A percentile compares a stretch with the other conserved stretches of the same genome.
Evolutionary conservation across 2,888 invertebrate species (phyloP).

Genomic region (Rhimphoctona megacephalus): DNA sequence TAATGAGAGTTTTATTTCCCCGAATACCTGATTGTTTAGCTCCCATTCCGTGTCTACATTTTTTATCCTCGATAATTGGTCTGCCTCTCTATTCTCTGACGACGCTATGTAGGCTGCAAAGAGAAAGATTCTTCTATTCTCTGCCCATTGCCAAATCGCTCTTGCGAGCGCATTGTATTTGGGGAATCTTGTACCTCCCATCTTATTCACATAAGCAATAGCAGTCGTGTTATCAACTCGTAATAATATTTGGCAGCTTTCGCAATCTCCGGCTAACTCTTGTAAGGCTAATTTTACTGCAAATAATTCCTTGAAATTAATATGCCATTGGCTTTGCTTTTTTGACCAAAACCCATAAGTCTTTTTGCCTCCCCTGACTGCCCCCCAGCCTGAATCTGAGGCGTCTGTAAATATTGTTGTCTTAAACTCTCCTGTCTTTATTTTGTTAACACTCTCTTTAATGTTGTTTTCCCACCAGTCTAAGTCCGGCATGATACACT

Average conservation of each 20-base stretch:
- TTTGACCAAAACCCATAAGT: slow-evolving; percentile 47
- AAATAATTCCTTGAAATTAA: slow-evolving; percentile 51
- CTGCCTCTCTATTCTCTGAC: slow-evolving; percentile 36
- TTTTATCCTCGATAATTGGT: slow-evolving; percentile 22
- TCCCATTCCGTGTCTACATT: slow-evolving; percentile 16
- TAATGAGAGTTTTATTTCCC: slow-evolving; percentile 4
- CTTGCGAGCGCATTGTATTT: slow-evolving; percentile 35
- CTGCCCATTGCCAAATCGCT: slow-evolving; percentile 62
- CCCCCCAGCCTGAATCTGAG: slow-evolving; percentile 60
- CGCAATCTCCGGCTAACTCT: slow-evolving; percentile 17
- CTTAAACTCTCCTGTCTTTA: slow-evolving; percentile 48
- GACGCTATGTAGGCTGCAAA: slow-evolving; percentile 60
- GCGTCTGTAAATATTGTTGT: slow-evolving; percentile 56
- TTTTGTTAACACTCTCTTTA: slow-evolving; percentile 4
- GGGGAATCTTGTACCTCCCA: slow-evolving; percentile 52
- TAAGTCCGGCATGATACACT: slow-evolving; percentile 6
- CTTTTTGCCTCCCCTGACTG: slow-evolving; percentile 22
- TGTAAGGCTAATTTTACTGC: slow-evolving; percentile 49
- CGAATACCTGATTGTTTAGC: background rate
- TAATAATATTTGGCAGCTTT: slow-evolving; percentile 40
- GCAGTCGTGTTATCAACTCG: slow-evolving; percentile 65
- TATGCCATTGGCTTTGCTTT: slow-evolving; percentile 27
- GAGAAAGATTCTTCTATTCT: slow-evolving; percentile 35
- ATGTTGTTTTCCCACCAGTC: slow-evolving; percentile 41
- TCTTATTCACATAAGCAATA: slow-evolving; percentile 62